Percentiles rank a stretch among this genome's conserved stretches.
Conservation (phyloP, 2,888 invertebrate species). For the Lordiphosa andalusiaca region DNA sequence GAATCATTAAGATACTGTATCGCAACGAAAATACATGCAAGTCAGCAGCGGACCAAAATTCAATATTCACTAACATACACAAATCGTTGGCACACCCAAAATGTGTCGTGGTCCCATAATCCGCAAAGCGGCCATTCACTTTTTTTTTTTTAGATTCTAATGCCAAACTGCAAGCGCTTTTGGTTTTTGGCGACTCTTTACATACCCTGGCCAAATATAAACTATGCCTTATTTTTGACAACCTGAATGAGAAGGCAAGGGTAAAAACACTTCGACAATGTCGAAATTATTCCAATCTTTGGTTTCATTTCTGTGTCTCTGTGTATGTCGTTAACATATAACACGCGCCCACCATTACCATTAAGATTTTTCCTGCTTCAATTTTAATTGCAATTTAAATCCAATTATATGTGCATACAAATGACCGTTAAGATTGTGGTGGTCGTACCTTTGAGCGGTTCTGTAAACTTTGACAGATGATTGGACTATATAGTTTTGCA, state of each 20-base stretch:
- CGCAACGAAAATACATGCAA: constrained; percentile 13
- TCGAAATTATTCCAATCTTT: too few relatives aligned
- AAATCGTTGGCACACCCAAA: constrained; percentile 59
- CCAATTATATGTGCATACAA: constrained; percentile 1
- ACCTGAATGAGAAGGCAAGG: too few relatives aligned
- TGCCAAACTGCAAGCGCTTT: constrained; percentile 32
- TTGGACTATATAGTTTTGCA: too few relatives aligned
- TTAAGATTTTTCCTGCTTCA: constrained; percentile 4
- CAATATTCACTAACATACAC: constrained; percentile 28
- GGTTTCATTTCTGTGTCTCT: constrained; percentile 10
- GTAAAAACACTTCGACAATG: too few relatives aligned
- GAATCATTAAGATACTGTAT: constrained; percentile 32
- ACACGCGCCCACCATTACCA: constrained; percentile 28
- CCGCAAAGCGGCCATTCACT: constrained; percentile 48
- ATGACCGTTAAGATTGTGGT: neutral
- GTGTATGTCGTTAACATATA: constrained; percentile 7
- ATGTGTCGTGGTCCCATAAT: constrained; percentile 20
- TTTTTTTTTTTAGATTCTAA: constrained; percentile 48
- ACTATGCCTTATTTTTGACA: too few relatives aligned
- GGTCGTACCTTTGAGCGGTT: neutral
- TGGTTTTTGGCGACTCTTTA: neutral
- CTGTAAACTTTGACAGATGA: neutral
- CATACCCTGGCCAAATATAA: too few relatives aligned
- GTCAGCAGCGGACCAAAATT: constrained; percentile 14
- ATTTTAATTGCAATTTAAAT: constrained; percentile 9